Percentiles rank a stretch among this genome's conserved stretches.
phyloP scores from a whole-genome alignment of 2,888 invertebrate species.

The Leptopterna dolabrata region DNA sequence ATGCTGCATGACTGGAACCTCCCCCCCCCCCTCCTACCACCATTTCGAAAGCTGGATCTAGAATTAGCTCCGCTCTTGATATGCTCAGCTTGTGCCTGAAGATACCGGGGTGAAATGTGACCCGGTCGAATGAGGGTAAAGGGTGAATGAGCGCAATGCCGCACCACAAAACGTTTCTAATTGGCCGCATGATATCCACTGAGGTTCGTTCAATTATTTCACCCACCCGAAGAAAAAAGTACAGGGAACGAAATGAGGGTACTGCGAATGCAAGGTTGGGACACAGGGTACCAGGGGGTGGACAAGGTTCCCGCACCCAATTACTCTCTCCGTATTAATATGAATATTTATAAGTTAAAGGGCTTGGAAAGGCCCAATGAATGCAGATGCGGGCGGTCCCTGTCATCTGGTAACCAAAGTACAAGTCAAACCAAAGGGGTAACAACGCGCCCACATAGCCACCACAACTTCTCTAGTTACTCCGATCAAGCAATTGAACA shows the following conservation, averaged over 20 bases:
- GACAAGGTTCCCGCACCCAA: constrained; percentile 51
- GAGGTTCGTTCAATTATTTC: constrained; percentile 13
- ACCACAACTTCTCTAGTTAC: constrained; percentile 14
- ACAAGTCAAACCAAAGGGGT: constrained; percentile 31
- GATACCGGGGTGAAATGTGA: too few species aligned
- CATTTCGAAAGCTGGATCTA: too few species aligned
- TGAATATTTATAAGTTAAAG: constrained; percentile 45
- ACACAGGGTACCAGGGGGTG: neutral
- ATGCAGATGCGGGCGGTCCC: constrained; percentile 42
- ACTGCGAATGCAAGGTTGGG: neutral
- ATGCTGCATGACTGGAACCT: too few species aligned
- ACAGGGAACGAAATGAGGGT: neutral
- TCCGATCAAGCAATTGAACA: neutral
- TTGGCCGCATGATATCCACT: constrained; percentile 25
- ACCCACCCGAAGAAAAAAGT: neutral
- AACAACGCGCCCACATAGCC: constrained; percentile 9
- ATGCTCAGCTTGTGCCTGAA: too few species aligned
- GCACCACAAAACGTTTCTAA: constrained; percentile 7
- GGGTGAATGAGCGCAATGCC: too few species aligned
- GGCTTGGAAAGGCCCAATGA: constrained; percentile 15
- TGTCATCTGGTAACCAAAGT: constrained; percentile 50
- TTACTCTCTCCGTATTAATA: constrained; percentile 34
- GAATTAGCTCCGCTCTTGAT: too few species aligned
- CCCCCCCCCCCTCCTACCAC: too few species aligned
- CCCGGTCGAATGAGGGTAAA: too few species aligned